phyloP scores from a whole-genome alignment of 2,888 invertebrate genomes.

The Onchidella celtica region DNA sequence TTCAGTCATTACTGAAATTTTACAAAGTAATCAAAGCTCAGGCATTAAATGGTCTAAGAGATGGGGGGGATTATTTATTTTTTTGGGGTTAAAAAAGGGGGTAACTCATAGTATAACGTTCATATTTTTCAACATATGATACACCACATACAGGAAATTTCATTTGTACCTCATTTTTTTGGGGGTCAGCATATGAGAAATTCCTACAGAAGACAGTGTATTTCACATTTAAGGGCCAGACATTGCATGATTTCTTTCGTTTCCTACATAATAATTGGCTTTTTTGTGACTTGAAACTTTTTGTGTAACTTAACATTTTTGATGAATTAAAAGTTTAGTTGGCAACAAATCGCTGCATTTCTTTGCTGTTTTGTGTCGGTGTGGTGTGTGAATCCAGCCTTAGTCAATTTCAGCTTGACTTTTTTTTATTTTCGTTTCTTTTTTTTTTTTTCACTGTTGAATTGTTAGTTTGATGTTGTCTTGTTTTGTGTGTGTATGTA shows the following conservation, averaged over 20 bases:
- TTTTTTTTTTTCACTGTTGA: neutral
- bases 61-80: too few relatives aligned
- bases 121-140: too few relatives aligned
- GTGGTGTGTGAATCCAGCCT: too few relatives aligned
- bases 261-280: neutral
- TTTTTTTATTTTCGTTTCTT: neutral
- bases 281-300: neutral
- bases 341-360: neutral
- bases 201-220: too few relatives aligned
- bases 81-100: too few relatives aligned
- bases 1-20: too few relatives aligned
- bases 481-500: neutral
- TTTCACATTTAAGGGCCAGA: neutral
- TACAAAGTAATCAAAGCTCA: too few relatives aligned
- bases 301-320: constrained; percentile 6
- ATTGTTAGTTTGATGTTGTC: neutral
- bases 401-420: neutral
- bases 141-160: too few relatives aligned
- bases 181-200: too few relatives aligned
- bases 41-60: too few relatives aligned
- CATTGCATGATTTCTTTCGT: neutral
- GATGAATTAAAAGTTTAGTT: constrained; percentile 28
- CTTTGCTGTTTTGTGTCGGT: neutral
- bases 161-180: too few relatives aligned
- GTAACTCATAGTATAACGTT: too few relatives aligned